These are phyloP conservation scores for Pseudonaja textilis DNA, from an alignment of 2,113 vertebrate genomes.

Conservation along the genomic window DNA sequence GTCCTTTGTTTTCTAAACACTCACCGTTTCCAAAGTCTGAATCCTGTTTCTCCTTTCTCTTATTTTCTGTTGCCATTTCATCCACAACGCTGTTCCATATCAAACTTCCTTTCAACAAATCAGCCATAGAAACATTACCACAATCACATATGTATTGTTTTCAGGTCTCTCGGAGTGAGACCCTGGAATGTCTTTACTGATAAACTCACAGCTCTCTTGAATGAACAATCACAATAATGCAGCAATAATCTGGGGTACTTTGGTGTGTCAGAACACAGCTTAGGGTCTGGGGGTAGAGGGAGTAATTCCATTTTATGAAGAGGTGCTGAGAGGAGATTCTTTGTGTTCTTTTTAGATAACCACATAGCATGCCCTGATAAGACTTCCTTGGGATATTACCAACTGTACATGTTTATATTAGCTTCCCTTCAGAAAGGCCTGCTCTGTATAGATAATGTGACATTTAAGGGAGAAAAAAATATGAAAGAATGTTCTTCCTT, in stretches of 20 bases:
- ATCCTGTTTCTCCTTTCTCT: conserved; percentile 9
- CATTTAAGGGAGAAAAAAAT: conserved; percentile 28
- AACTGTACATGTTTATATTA: conserved; percentile 48
- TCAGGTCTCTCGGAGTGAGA: conserved; percentile 62
- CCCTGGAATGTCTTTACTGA: conserved; percentile 55
- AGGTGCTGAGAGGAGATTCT: conserved; percentile 53
- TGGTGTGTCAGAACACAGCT: background rate
- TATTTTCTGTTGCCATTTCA: conserved; percentile 47
- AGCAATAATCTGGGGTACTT: conserved; percentile 54
- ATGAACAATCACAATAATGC: conserved; percentile 58
- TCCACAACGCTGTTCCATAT: conserved; percentile 47
- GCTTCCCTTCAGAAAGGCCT: conserved; percentile 43
- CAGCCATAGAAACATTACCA: conserved; percentile 50
- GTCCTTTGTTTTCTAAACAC: background rate
- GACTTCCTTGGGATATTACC: conserved; percentile 53
- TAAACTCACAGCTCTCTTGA: conserved; percentile 60
- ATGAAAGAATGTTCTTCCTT: background rate
- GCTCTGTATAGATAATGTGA: conserved; percentile 25
- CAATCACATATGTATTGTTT: conserved; percentile 66
- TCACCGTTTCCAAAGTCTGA: conserved; percentile 36
- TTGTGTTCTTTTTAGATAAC: conserved; percentile 57
- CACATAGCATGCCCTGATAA: conserved; percentile 40
- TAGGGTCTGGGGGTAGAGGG: conserved; percentile 16
- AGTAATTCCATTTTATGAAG: conserved; percentile 50
- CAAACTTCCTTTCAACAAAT: conserved; percentile 64